Evolutionary conservation across 2,113 vertebrate species (phyloP).

Genomic region (Colossoma macropomum): DNA sequence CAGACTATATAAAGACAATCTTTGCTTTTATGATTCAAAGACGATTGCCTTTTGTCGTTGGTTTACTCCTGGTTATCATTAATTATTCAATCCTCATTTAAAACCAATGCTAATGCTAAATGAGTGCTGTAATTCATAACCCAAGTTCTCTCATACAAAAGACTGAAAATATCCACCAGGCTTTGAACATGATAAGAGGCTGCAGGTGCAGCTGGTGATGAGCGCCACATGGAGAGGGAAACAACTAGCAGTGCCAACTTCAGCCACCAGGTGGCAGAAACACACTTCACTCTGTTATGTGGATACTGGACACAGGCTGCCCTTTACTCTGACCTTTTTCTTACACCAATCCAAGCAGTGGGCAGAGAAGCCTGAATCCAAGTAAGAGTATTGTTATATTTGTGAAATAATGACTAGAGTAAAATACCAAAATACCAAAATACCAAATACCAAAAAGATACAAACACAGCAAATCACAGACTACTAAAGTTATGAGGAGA

Average conservation of each 20-base stretch:
- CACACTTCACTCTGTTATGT: not conserved
- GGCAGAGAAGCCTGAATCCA: not conserved
- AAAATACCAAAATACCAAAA: no score
- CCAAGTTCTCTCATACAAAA: not conserved
- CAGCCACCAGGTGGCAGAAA: slow-evolving; percentile 42
- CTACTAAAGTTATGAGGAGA: no score
- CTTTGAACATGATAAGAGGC: not conserved
- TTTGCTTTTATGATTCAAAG: no score
- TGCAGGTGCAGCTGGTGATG: slow-evolving; percentile 4
- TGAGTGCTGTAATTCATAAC: not conserved
- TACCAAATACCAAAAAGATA: no score
- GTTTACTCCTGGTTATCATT: no score
- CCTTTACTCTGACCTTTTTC: not conserved
- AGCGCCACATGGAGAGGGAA: not conserved
- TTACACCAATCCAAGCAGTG: not conserved
- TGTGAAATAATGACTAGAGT: not conserved
- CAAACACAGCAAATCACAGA: no score
- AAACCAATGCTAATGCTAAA: not conserved
- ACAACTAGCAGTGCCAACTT: not conserved
- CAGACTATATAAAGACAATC: no score
- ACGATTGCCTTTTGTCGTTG: no score
- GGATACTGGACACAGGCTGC: not conserved
- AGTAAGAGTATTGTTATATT: not conserved
- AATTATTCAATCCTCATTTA: not conserved
- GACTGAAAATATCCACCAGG: not conserved